phyloP scores from a whole-genome alignment of 2,113 vertebrate species.

The Desmodus rotundus region DNA sequence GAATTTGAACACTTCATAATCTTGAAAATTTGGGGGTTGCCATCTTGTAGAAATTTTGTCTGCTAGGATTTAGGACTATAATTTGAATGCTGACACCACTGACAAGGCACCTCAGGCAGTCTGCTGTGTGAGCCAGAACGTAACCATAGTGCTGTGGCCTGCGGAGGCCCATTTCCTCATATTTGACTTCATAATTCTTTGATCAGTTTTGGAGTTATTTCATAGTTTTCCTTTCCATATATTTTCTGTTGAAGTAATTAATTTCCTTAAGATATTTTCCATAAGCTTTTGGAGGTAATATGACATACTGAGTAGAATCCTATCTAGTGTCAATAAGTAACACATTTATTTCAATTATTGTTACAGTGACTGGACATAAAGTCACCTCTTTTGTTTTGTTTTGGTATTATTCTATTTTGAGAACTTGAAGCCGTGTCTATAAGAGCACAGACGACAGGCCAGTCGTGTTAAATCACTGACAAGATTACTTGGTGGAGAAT shows the following conservation, averaged over 20 bases:
- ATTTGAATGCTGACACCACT: neutral
- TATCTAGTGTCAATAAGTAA: neutral
- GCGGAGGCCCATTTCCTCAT: fast-evolving
- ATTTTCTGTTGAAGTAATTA: neutral
- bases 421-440: neutral
- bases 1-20: neutral
- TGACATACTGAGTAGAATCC: neutral
- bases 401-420: neutral
- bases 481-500: neutral
- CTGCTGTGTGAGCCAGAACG: too few species aligned
- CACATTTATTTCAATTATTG: neutral
- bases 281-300: neutral
- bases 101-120: fast-evolving
- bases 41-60: neutral
- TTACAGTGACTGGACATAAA: neutral
- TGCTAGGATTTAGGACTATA: neutral
- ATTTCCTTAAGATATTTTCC: neutral
- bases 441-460: neutral
- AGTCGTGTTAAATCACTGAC: neutral
- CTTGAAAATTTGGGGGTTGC: neutral
- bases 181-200: neutral
- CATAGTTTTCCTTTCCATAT: neutral
- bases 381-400: neutral
- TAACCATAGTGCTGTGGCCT: too few species aligned
- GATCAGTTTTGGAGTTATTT: neutral